Conservation (phyloP, 2,113 vertebrate species). For the Paramormyrops kingsleyae region DNA sequence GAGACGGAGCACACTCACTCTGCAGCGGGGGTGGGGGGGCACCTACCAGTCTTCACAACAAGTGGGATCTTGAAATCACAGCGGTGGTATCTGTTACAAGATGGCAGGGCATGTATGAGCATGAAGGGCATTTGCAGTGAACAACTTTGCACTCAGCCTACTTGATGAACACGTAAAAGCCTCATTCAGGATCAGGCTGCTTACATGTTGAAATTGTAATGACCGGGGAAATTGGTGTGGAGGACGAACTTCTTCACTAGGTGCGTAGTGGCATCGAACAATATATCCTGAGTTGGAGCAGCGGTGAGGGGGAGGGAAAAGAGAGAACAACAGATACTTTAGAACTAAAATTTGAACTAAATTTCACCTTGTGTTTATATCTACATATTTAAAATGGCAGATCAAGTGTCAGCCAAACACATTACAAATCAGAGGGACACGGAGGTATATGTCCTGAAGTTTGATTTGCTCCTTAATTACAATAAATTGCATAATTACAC, state of each 20-base stretch:
- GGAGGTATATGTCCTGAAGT: background rate
- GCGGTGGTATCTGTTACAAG: conserved; percentile 80
- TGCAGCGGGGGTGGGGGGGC: background rate
- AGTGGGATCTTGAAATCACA: conserved; percentile 98
- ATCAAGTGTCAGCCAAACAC: background rate
- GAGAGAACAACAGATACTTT: background rate
- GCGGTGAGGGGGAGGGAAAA: background rate
- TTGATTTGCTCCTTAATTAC: background rate
- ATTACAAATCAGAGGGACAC: background rate
- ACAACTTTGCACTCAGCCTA: background rate
- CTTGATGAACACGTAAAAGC: background rate
- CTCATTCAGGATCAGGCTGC: conserved; percentile 16
- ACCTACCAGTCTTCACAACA: conserved; percentile 81
- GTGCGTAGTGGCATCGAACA: conserved; percentile 94
- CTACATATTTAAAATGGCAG: background rate
- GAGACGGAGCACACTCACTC: background rate
- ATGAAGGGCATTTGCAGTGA: background rate
- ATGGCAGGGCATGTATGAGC: background rate
- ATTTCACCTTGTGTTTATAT: background rate
- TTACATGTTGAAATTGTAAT: conserved; percentile 99
- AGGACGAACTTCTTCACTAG: conserved; percentile 98
- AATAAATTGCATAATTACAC: conserved; percentile 5
- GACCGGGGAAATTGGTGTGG: conserved; percentile 95
- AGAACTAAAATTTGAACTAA: background rate
- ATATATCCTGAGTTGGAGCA: conserved; percentile 74